A percentile compares a stretch with the other conserved stretches of the same genome.
These are phyloP conservation scores for Rostratula benghalensis DNA, from an alignment of 2,113 vertebrate genomes.

Conservation along the genomic window DNA sequence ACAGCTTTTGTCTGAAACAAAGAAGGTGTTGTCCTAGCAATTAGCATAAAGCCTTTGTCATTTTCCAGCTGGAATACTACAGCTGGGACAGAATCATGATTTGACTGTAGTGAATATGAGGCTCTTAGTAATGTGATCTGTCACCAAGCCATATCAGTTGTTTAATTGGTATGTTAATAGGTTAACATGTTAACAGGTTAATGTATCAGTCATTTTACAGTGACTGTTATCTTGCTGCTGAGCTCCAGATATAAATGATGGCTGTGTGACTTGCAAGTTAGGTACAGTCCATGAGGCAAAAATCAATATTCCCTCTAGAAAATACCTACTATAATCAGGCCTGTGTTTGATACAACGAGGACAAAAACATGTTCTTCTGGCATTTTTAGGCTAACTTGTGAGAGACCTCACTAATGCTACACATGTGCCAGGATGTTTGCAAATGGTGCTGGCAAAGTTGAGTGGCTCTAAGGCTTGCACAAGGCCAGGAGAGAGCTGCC, in stretches of 20 bases:
- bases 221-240: not conserved
- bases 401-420: not conserved
- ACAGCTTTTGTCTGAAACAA: not conserved
- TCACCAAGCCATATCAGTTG: not conserved
- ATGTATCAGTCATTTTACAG: not conserved
- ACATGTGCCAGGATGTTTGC: not conserved
- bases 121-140: not conserved
- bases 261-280: not conserved
- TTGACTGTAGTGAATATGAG: not conserved
- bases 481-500: not conserved
- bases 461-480: not conserved
- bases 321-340: not conserved
- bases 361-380: not conserved
- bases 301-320: not conserved
- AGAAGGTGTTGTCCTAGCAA: not conserved
- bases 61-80: not conserved
- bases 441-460: not conserved
- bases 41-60: not conserved
- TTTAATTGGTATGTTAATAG: too few species aligned
- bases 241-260: slow-evolving; percentile 22
- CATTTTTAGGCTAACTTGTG: not conserved
- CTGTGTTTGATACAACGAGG: not conserved
- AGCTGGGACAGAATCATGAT: not conserved
- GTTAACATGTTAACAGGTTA: too few species aligned
- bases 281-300: not conserved